These are phyloP conservation scores for Heliconius hortense DNA, from an alignment of 2,888 invertebrate species.

Conservation along the genomic window DNA sequence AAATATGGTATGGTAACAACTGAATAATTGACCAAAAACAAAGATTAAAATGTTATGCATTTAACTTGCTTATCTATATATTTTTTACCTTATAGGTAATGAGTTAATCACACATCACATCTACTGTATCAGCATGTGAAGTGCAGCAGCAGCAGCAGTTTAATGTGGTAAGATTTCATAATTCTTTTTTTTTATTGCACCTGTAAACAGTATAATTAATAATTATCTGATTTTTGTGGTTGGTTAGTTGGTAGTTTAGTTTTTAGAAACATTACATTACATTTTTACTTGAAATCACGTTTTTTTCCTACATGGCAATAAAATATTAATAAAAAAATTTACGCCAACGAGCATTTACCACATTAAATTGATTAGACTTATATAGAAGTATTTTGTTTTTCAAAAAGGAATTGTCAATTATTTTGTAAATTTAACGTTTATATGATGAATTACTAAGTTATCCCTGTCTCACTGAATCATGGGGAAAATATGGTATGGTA, in stretches of 20 bases:
- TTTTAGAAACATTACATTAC: too few species aligned
- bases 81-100: neutral
- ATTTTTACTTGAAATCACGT: too few species aligned
- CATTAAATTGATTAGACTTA: too few species aligned
- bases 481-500: slow-evolving; percentile 62
- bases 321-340: too few species aligned
- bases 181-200: neutral
- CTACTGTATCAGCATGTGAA: neutral
- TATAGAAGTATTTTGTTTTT: too few species aligned
- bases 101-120: neutral
- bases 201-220: neutral
- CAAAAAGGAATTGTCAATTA: too few species aligned
- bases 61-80: neutral
- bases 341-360: too few species aligned
- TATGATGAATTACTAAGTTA: slow-evolving; percentile 50
- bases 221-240: too few species aligned
- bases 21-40: slow-evolving; percentile 38
- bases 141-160: neutral
- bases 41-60: neutral
- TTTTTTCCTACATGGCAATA: too few species aligned
- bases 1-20: slow-evolving; percentile 62
- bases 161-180: neutral
- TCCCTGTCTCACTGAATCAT: slow-evolving; percentile 62
- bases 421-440: neutral
- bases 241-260: too few species aligned